Percentiles rank a stretch among this genome's conserved stretches.
These are phyloP conservation scores for Coremacera marginata DNA, from an alignment of 2,888 invertebrate species.

Conservation along the genomic window DNA sequence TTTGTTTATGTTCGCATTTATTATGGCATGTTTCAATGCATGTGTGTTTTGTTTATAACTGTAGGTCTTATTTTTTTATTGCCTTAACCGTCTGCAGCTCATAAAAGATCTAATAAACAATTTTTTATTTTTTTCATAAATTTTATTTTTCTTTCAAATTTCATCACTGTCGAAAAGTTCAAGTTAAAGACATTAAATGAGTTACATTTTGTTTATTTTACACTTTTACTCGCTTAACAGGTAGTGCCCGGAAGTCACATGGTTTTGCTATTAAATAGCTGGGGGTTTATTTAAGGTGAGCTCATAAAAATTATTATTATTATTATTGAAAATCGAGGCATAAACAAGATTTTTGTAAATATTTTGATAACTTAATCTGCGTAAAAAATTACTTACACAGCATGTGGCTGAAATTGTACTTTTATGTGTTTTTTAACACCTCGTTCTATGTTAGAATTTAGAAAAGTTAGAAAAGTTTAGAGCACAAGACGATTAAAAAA, in stretches of 20 bases:
- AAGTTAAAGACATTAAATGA: background rate
- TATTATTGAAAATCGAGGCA: background rate
- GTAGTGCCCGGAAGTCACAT: constrained; percentile 4
- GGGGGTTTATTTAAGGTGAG: background rate
- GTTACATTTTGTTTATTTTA: background rate
- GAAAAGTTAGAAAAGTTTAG: no score
- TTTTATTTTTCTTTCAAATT: background rate
- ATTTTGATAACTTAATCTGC: background rate
- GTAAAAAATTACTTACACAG: background rate
- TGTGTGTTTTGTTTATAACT: constrained; percentile 1
- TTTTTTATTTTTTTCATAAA: background rate
- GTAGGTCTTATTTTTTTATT: constrained; percentile 10
- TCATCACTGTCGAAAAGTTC: background rate
- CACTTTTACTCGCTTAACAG: background rate
- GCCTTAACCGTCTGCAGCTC: constrained; percentile 16
- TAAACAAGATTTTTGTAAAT: background rate
- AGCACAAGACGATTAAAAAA: no score
- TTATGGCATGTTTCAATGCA: constrained; percentile 1
- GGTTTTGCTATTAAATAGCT: background rate
- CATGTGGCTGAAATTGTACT: background rate
- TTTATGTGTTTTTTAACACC: no score
- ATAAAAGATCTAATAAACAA: constrained; percentile 24
- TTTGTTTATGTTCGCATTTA: constrained; percentile 8
- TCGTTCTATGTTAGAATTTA: no score
- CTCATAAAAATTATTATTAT: background rate